phyloP scores from a whole-genome alignment of 2,113 vertebrate genomes.

The Callaeas wilsoni region DNA sequence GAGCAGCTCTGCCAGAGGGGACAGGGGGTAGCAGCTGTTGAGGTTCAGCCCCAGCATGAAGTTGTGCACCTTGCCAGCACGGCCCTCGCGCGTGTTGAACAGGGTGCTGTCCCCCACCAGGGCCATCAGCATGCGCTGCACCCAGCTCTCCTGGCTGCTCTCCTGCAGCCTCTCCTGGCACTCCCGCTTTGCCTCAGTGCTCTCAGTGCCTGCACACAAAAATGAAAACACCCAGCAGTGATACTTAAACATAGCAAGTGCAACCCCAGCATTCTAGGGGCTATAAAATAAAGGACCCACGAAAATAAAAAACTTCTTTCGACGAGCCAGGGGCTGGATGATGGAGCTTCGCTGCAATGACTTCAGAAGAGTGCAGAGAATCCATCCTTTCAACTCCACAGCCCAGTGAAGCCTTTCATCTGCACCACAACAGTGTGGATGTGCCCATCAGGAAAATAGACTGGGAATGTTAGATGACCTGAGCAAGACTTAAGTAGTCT shows the following conservation, averaged over 20 bases:
- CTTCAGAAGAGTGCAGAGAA: background rate
- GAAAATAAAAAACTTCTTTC: background rate
- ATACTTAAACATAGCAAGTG: background rate
- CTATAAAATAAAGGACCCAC: background rate
- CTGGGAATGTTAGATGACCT: background rate
- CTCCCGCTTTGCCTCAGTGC: slow-evolving; percentile 72
- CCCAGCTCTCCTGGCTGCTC: slow-evolving; percentile 86
- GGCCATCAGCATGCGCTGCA: slow-evolving; percentile 89
- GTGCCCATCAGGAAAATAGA: background rate
- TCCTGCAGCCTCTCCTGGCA: slow-evolving; percentile 66
- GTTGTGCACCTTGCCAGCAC: slow-evolving; percentile 96
- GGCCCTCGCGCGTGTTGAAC: slow-evolving; percentile 94
- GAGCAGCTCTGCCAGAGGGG: slow-evolving; percentile 67
- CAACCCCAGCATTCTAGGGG: background rate
- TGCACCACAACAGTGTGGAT: background rate
- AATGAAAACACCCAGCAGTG: background rate
- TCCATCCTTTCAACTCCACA: background rate
- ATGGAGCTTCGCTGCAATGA: background rate
- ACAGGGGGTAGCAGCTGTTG: slow-evolving; percentile 81
- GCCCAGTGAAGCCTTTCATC: background rate
- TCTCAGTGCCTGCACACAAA: slow-evolving; percentile 75
- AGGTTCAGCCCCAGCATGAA: slow-evolving; percentile 97
- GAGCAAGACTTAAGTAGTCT: background rate
- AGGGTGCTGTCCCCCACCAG: slow-evolving; percentile 86
- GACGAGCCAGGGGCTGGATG: rapidly evolving